Evolutionary conservation across 2,113 vertebrate species (phyloP), one percentile per base, ranked within the genome.

Genomic region (Hippocampus mohnikei): DNA sequence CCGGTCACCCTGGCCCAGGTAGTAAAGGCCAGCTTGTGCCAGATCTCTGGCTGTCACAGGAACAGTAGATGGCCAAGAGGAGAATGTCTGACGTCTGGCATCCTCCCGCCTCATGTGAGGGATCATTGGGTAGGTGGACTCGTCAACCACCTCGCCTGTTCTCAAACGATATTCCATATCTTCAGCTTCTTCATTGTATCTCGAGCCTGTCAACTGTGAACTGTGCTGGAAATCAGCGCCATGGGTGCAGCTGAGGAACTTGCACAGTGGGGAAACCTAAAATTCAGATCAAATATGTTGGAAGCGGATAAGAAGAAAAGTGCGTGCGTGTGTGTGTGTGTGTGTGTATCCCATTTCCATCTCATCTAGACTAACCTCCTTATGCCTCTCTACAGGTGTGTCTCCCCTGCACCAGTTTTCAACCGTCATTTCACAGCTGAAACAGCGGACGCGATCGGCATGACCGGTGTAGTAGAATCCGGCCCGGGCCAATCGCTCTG

Each of bases 381-480:
- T 92, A 75, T 98, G 97, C 48, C 91, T 94, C 78, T 93, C 90
- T 55, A 93, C 60, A 25, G 95, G 95, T 7, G 83, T 86, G 75
- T 97, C 95, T 42, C 89, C 96, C 11, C 62, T 84, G 0, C 74
- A 64, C 97, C 97, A 98, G 85, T 95, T 93, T 85, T 95, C 94
- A 61, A 93, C 15, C 20, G 88, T 90, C 8, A 75, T 83, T 5
- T 76, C 78, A 87, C 96, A 99, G 75, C 95, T 94, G 86, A 95
- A 98, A 87, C 97, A 98, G 66, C 85, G 74, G n/a, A 96, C 97
- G 0, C 86, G 88, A 79, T 98, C 96, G 1, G 91, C 88, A n/a
- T 87, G 71, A 27, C 96, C 97, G 0, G 94, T 95, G 75, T 94
- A 96, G 53, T 94, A 92, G 83, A 98, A 97, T 40, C 96, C 97